phyloP scores from a whole-genome alignment of 1,140 invertebrate species.

The Eciton burchellii region DNA sequence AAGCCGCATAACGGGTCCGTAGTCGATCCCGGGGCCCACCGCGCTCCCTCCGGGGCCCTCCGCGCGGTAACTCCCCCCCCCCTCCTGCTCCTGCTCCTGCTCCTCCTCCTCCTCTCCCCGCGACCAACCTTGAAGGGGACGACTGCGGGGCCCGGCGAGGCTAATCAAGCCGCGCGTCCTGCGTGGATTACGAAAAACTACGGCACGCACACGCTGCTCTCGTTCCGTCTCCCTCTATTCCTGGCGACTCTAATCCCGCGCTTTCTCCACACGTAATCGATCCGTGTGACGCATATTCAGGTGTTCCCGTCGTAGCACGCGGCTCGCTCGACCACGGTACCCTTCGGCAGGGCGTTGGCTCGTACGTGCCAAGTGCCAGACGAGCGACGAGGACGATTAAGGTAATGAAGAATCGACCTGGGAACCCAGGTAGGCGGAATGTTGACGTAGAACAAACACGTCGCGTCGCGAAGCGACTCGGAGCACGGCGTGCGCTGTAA shows the following conservation, averaged over 20 bases:
- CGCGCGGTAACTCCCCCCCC: constrained; percentile 61
- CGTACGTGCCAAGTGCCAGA: not conserved
- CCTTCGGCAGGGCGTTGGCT: constrained; percentile 39
- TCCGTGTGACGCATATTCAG: not conserved
- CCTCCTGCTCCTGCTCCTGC: too few species aligned
- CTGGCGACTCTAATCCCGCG: not conserved
- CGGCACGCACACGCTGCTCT: not conserved
- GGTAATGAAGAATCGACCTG: constrained; percentile 49
- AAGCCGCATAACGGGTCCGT: constrained; percentile 71
- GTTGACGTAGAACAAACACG: constrained; percentile 19
- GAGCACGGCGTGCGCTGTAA: constrained; percentile 3
- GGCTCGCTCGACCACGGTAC: not conserved
- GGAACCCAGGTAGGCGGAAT: constrained; percentile 29
- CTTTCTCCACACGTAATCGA: not conserved
- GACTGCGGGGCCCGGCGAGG: constrained; percentile 22
- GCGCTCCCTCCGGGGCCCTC: constrained; percentile 60
- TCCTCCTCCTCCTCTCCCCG: too few species aligned
- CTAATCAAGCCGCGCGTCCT: constrained; percentile 40
- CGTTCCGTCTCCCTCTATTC: not conserved
- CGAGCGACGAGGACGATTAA: constrained; percentile 43
- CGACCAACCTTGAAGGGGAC: constrained; percentile 64
- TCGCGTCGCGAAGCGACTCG: constrained; percentile 3
- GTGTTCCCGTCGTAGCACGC: constrained; percentile 11
- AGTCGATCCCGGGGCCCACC: constrained; percentile 69
- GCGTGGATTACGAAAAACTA: constrained; percentile 29